Conservation (phyloP, 2,113 vertebrate genomes). For the Sebastes fasciatus region DNA sequence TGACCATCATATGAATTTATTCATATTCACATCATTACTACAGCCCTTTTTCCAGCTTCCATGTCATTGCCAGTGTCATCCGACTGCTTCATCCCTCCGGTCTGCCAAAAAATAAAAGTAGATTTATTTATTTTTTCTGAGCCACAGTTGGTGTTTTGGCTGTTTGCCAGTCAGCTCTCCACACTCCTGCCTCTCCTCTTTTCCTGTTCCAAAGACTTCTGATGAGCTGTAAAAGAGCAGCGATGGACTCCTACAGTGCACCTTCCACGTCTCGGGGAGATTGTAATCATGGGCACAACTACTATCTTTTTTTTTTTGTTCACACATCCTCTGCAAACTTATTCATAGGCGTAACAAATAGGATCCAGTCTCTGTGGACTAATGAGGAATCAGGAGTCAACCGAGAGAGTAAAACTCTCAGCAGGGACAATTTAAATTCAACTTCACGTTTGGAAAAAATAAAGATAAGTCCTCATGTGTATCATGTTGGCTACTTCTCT, state of each 20-base stretch:
- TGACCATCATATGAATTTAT: not conserved
- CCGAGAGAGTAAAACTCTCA: slow-evolving; percentile 27
- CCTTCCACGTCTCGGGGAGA: slow-evolving; percentile 41
- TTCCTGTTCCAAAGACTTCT: slow-evolving; percentile 33
- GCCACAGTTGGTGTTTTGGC: slow-evolving; percentile 52
- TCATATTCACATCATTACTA: slow-evolving; percentile 40
- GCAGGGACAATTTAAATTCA: slow-evolving; percentile 15
- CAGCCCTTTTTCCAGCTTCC: slow-evolving; percentile 33
- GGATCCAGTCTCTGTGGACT: slow-evolving; percentile 9
- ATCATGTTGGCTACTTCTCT: not conserved
- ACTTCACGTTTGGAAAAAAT: not conserved
- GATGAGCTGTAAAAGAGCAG: slow-evolving; percentile 58
- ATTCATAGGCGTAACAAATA: slow-evolving; percentile 46
- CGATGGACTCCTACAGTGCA: slow-evolving; percentile 56
- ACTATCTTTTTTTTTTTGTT: not conserved
- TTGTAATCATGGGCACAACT: slow-evolving; percentile 24
- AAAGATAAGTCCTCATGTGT: not conserved
- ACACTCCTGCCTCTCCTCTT: slow-evolving; percentile 30
- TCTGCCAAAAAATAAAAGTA: slow-evolving; percentile 50
- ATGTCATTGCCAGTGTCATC: slow-evolving; percentile 36
- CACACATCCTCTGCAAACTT: slow-evolving; percentile 19
- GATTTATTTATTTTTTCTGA: not conserved
- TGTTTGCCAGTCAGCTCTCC: slow-evolving; percentile 58
- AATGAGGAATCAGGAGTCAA: slow-evolving; percentile 46
- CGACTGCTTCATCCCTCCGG: slow-evolving; percentile 25